phyloP scores from a whole-genome alignment of 1,140 invertebrate species.

The Schlechtendalia chinensis region DNA sequence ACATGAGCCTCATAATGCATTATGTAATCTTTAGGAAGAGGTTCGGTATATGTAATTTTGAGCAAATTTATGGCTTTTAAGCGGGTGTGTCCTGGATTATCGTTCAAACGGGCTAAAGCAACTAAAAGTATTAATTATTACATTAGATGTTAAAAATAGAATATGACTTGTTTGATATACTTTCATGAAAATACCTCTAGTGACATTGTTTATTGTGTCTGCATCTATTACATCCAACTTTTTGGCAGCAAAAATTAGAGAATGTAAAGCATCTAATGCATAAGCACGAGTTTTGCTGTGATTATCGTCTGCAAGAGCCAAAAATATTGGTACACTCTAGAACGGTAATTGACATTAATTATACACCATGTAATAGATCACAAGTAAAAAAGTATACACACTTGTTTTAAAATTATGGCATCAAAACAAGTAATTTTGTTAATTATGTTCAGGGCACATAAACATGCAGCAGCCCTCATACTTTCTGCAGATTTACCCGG shows the following conservation, averaged over 20 bases:
- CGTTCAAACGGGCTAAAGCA: conserved; percentile 38
- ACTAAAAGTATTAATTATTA: conserved; percentile 3
- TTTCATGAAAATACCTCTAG: conserved; percentile 13
- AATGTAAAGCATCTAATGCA: conserved; percentile 36
- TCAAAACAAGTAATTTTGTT: conserved; percentile 1
- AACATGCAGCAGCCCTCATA: conserved; percentile 73
- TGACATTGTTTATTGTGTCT: conserved; percentile 32
- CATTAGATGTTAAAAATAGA: no score
- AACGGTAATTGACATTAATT: background rate
- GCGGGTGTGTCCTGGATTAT: conserved; percentile 36
- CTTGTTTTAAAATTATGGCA: conserved; percentile 22
- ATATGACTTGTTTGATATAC: background rate
- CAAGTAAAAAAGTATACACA: conserved; percentile 1
- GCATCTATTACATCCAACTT: conserved; percentile 4
- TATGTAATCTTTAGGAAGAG: conserved; percentile 30
- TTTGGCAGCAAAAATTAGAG: conserved; percentile 8
- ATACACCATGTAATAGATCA: background rate
- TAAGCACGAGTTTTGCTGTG: conserved; percentile 29
- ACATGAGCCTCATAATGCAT: conserved; percentile 35
- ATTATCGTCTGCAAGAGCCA: conserved; percentile 42
- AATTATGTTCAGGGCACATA: conserved; percentile 63
- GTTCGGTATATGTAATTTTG: background rate
- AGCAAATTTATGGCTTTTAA: conserved; percentile 34
- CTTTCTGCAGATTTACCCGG: conserved; percentile 78
- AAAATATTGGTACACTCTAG: conserved; percentile 38